These are phyloP conservation scores for Hippasteria phrygiana DNA, from an alignment of 53 echinoderm and acorn worm genomes.

Conservation along the genomic window DNA sequence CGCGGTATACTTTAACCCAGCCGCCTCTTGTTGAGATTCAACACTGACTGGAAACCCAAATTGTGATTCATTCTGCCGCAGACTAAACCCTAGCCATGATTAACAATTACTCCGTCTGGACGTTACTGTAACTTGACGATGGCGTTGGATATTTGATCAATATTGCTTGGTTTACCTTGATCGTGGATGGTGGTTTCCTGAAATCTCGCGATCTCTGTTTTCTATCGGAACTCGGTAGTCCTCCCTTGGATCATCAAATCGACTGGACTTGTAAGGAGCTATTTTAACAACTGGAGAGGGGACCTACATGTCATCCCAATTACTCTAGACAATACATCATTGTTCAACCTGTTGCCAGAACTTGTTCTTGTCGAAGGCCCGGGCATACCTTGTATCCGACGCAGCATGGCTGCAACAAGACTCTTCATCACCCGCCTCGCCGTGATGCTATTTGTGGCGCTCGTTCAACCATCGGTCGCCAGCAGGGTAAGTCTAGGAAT, in stretches of 20 bases:
- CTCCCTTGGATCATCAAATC: background rate
- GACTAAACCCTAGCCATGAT: background rate
- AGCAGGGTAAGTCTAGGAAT: slow-evolving; percentile 34
- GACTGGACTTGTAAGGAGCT: background rate
- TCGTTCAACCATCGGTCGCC: slow-evolving; percentile 23
- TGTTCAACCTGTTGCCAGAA: slow-evolving; percentile 29
- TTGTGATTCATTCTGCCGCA: slow-evolving; percentile 19
- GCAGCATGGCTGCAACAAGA: slow-evolving; percentile 37
- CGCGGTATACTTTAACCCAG: background rate
- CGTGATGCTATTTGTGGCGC: slow-evolving; percentile 18
- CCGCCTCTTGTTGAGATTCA: background rate
- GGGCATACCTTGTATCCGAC: background rate
- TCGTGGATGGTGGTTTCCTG: background rate
- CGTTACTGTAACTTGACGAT: background rate
- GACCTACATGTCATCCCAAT: slow-evolving; percentile 33
- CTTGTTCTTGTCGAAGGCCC: background rate
- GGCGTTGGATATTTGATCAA: slow-evolving; percentile 34
- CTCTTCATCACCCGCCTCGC: slow-evolving; percentile 10
- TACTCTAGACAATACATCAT: slow-evolving; percentile 43
- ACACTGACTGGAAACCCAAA: background rate
- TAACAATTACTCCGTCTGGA: background rate
- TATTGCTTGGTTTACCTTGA: background rate
- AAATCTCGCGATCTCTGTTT: background rate
- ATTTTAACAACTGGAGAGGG: slow-evolving; percentile 33
- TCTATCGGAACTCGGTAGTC: background rate